phyloP scores from a whole-genome alignment of 92 coral and sea anemone species.

The Porites cylindrica region DNA sequence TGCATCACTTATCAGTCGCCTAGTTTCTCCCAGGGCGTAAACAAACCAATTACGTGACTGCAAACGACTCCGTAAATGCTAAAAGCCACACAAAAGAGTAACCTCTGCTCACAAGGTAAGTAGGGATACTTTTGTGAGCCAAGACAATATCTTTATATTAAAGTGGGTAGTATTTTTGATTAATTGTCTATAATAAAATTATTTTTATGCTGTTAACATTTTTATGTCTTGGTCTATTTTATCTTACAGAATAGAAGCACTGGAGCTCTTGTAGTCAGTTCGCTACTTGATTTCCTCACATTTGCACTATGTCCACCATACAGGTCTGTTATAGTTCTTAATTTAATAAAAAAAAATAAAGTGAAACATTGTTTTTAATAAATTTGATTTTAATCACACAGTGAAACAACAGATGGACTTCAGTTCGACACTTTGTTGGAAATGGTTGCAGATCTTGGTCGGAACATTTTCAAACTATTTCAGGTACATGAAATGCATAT shows the following conservation, averaged over 20 bases:
- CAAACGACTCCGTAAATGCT: too few relatives aligned
- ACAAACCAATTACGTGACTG: too few relatives aligned
- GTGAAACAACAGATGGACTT: conserved; percentile 96
- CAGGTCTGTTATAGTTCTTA: conserved; percentile 65
- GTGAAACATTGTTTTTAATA: neutral
- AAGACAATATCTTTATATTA: too few relatives aligned
- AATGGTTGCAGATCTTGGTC: conserved; percentile 97
- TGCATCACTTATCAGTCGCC: too few relatives aligned
- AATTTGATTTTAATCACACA: conserved; percentile 25
- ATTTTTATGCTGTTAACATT: too few relatives aligned
- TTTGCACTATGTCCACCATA: conserved; percentile 99
- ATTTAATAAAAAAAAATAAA: too few relatives aligned
- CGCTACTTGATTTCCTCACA: conserved; percentile 94
- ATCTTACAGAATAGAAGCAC: conserved; percentile 86
- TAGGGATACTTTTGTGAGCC: too few relatives aligned
- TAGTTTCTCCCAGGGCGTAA: too few relatives aligned
- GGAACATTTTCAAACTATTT: conserved; percentile 91
- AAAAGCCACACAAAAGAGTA: too few relatives aligned
- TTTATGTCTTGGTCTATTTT: neutral
- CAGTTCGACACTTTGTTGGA: conserved; percentile 93
- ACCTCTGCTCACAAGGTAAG: too few relatives aligned
- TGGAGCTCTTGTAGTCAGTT: conserved; percentile 96
- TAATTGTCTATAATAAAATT: too few relatives aligned
- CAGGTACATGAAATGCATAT: conserved; percentile 57
- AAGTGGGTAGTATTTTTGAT: too few relatives aligned